These are phyloP conservation scores for Atlantisia rogersi DNA, from an alignment of 2,113 vertebrate genomes.

Conservation along the genomic window DNA sequence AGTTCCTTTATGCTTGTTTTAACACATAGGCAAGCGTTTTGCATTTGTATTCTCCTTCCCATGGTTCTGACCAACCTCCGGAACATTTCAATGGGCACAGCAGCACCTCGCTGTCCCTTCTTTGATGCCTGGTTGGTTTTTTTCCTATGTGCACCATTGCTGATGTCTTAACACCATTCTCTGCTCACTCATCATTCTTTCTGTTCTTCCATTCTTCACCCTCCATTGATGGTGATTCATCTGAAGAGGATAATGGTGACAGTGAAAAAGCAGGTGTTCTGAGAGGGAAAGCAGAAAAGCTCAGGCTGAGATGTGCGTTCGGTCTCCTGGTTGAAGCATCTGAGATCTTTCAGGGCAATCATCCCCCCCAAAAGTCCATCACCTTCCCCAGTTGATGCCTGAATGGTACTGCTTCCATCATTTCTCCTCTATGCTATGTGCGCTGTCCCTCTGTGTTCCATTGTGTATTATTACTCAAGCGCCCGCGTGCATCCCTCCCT, in stretches of 20 bases:
- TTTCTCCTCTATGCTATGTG: not conserved
- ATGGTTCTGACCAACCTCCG: not conserved
- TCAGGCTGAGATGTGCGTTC: not conserved
- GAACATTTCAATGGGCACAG: not conserved
- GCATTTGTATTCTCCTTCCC: not conserved
- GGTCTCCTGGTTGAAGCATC: not conserved
- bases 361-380: not conserved
- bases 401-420: not conserved
- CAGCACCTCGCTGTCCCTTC: not conserved
- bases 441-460: not conserved
- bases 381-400: not conserved
- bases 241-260: not conserved
- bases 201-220: not conserved
- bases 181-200: accelerated
- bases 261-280: not conserved
- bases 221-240: not conserved
- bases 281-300: not conserved
- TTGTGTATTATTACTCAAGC: not conserved
- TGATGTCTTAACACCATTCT: not conserved
- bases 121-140: not conserved
- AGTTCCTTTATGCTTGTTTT: not conserved
- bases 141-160: not conserved
- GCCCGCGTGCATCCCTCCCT: not conserved
- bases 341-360: not conserved
- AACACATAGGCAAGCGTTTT: not conserved